Evolutionary conservation across 2,113 vertebrate species (phyloP), one percentile per base, ranked within the genome.

Genomic region (Morone saxatilis): DNA sequence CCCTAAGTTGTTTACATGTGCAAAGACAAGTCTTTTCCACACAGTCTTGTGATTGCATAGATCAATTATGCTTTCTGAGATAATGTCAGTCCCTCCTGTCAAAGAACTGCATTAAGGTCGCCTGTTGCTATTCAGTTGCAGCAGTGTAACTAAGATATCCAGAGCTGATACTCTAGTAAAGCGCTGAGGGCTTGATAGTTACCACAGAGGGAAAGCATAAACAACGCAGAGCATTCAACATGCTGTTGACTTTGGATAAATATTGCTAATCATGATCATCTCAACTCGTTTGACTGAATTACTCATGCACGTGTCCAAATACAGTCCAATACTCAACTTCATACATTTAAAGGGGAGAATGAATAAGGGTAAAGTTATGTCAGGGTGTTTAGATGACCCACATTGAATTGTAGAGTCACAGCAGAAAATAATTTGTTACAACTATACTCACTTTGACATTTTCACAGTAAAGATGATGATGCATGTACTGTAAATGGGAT

Each of bases 161-260:
- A 65, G 53, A 16, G 12, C 16, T 51, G 59, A 82, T 65, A 78
- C 40, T 31, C 67, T 3, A 12, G 31, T 17, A 9, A 74, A 71
- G 59, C 51, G 40, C 69, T 8, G 36, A 53, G 1, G 8, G 62
- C 36, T 17, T 5, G 70, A 82, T 87, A 31, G 57, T 78, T 85
- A 89, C 88, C 90, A 31, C 31, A 11, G 60, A 71, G 31, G 31
- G 31, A 71, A 68, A 54, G 45, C 63, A 38, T 47, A 79, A 86
- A 89, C 83, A 87, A 50, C 66, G 70, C 50, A 0, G 17, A 68
- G 54, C 20, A 0, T 73, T 81, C 66, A n/a, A 41, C 74, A 60
- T 83, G 66, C 78, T 87, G 80, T 92, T 91, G 81, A 84, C 80
- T 83, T 88, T 84, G 78, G 73, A 79, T 56, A 81, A 80, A 78